phyloP scores from a whole-genome alignment of 2,888 invertebrate species.

The Agriopis aurantiaria region DNA sequence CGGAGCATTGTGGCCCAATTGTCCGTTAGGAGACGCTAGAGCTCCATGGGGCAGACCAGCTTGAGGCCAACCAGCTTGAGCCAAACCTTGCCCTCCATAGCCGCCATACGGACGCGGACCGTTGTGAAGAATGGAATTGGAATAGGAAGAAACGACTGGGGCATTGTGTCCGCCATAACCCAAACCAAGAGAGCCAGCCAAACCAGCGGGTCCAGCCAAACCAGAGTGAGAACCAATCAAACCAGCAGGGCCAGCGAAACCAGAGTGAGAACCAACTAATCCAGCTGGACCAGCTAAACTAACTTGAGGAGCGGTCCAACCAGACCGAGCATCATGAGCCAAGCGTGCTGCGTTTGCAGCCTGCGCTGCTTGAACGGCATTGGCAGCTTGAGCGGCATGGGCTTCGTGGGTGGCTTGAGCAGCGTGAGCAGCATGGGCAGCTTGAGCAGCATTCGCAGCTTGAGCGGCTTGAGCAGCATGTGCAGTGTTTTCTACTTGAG shows the following conservation, averaged over 20 bases:
- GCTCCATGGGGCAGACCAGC: slow-evolving; percentile 33
- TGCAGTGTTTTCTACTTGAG: slow-evolving; percentile 24
- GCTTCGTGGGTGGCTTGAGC: slow-evolving; percentile 36
- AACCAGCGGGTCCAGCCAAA: slow-evolving; percentile 28
- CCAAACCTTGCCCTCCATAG: slow-evolving; percentile 35
- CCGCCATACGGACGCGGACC: slow-evolving; percentile 43
- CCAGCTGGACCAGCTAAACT: slow-evolving; percentile 32
- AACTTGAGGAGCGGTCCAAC: slow-evolving; percentile 33
- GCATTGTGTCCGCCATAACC: slow-evolving; percentile 31
- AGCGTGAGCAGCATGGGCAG: slow-evolving; percentile 40
- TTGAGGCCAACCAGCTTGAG: slow-evolving; percentile 38
- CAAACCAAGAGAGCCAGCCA: slow-evolving; percentile 24
- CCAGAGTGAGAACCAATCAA: slow-evolving; percentile 5
- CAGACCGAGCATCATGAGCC: slow-evolving; percentile 38
- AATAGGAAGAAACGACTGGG: slow-evolving; percentile 46
- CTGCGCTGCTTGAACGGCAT: slow-evolving; percentile 36
- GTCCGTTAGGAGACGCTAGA: slow-evolving; percentile 39
- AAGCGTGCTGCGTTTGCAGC: slow-evolving; percentile 40
- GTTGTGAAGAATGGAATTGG: slow-evolving; percentile 45
- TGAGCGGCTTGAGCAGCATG: slow-evolving; percentile 48
- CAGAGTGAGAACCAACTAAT: slow-evolving; percentile 34
- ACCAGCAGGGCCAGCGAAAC: slow-evolving; percentile 26
- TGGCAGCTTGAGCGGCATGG: slow-evolving; percentile 36
- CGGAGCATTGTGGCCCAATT: slow-evolving; percentile 27
- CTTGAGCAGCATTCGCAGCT: slow-evolving; percentile 39